Evolutionary conservation across 2,797 vertebrate genomes (phyloP).

Genomic region (Sebastes vulpes): DNA sequence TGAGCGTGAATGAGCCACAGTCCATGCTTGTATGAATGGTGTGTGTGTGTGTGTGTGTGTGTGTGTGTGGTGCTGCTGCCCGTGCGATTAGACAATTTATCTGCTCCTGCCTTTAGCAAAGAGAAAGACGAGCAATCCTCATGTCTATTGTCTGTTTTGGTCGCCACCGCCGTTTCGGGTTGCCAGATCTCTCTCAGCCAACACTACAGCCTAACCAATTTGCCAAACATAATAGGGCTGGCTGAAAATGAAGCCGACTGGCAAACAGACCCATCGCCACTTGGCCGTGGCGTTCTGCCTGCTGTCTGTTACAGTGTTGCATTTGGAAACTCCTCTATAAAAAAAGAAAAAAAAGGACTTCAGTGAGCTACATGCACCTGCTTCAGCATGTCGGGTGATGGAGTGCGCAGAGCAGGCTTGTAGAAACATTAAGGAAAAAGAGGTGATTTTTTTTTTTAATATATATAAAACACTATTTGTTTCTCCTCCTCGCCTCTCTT

Average conservation of each 20-base stretch:
- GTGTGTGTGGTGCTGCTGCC: slow-evolving; percentile 6
- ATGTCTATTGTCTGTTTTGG: slow-evolving; percentile 64
- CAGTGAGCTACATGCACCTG: slow-evolving; percentile 58
- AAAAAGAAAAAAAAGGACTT: slow-evolving; percentile 44
- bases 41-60: slow-evolving; percentile 1
- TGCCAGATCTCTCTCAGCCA: slow-evolving; percentile 68
- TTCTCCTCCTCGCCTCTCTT: slow-evolving; percentile 18
- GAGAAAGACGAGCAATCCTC: slow-evolving; percentile 41
- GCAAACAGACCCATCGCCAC: slow-evolving; percentile 57
- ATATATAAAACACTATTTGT: slow-evolving; percentile 1
- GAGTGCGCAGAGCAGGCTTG: slow-evolving; percentile 23
- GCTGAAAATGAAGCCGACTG: slow-evolving; percentile 62
- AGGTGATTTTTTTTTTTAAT: not conserved
- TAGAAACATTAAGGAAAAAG: slow-evolving; percentile 28
- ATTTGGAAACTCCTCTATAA: slow-evolving; percentile 38
- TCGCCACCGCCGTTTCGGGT: slow-evolving; percentile 23
- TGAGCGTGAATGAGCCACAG: slow-evolving; percentile 28
- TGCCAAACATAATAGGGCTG: slow-evolving; percentile 74
- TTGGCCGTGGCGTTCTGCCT: slow-evolving; percentile 58
- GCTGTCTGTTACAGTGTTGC: slow-evolving; percentile 71
- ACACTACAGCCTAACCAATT: slow-evolving; percentile 41
- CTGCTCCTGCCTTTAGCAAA: slow-evolving; percentile 32
- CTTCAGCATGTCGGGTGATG: slow-evolving; percentile 43
- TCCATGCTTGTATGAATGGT: not conserved
- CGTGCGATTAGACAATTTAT: slow-evolving; percentile 44